Conservation (phyloP, 2,797 vertebrate species). For the Bradypus variegatus region DNA sequence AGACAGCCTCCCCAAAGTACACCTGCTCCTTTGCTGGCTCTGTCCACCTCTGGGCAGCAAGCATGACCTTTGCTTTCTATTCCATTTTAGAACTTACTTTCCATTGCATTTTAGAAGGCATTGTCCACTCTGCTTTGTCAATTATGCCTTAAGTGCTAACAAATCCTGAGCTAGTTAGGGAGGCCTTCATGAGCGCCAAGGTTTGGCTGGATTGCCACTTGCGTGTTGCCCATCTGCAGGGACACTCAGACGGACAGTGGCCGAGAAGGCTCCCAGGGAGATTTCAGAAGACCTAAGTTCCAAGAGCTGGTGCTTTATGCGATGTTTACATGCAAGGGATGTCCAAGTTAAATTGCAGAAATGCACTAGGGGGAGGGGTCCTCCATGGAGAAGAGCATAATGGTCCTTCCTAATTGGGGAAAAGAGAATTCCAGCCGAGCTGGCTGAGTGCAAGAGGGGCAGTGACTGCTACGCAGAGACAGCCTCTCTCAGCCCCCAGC, state of each 20-base stretch:
- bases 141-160: slow-evolving; percentile 29
- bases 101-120: slow-evolving; percentile 44
- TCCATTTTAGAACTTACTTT: slow-evolving; percentile 43
- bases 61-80: slow-evolving; percentile 46
- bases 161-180: not conserved
- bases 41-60: slow-evolving; percentile 2
- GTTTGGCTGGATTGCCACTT: slow-evolving; percentile 53
- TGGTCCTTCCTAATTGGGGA: not conserved
- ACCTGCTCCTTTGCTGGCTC: not conserved
- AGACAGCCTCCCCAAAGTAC: not conserved
- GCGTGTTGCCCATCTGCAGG: slow-evolving; percentile 41
- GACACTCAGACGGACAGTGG: slow-evolving; percentile 3
- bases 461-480: not conserved
- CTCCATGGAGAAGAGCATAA: not conserved
- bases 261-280: not conserved
- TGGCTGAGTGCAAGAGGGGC: not conserved
- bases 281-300: not conserved
- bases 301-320: not conserved
- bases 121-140: slow-evolving; percentile 53
- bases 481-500: not conserved
- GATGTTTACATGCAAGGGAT: not conserved
- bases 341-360: not conserved
- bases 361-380: accelerated
- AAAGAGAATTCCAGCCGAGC: not conserved
- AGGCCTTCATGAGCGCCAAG: slow-evolving; percentile 34